Percentiles rank a stretch among this genome's conserved stretches.
These are phyloP conservation scores for Teinopalpus imperialis DNA, from an alignment of 2,888 invertebrate species.

Conservation along the genomic window DNA sequence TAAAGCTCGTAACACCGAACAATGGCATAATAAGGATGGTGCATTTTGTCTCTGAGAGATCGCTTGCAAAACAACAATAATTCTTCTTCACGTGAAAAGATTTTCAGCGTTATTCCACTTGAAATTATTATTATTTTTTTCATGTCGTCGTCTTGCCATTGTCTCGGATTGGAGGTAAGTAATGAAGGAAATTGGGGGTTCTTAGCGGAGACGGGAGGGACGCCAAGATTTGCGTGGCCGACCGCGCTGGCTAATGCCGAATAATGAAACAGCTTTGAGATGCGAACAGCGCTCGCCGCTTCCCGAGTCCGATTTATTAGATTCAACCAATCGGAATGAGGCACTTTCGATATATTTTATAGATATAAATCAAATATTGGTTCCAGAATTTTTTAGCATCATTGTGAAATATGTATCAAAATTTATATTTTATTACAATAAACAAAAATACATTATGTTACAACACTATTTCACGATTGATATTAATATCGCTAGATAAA, in stretches of 20 bases:
- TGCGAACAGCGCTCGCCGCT: conserved; percentile 41
- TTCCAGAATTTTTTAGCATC: no score
- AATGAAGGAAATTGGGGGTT: conserved; percentile 81
- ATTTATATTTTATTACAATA: no score
- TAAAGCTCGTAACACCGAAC: conserved; percentile 80
- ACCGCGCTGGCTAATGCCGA: conserved; percentile 71
- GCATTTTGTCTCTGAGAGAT: conserved; percentile 80
- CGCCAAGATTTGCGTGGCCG: conserved; percentile 76
- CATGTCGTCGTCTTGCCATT: conserved; percentile 79
- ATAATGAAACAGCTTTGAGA: conserved; percentile 78
- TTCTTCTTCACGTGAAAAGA: conserved; percentile 79
- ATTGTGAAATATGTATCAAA: no score
- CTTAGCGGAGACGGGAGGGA: conserved; percentile 63
- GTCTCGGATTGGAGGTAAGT: conserved; percentile 80
- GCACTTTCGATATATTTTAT: conserved; percentile 50
- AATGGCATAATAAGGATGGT: conserved; percentile 80
- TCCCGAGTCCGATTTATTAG: conserved; percentile 71
- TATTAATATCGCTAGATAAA: no score
- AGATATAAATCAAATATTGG: no score
- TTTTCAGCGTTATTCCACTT: conserved; percentile 82
- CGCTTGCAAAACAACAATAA: conserved; percentile 82
- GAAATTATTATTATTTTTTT: conserved; percentile 80
- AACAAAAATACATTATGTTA: no score
- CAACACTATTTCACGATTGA: no score
- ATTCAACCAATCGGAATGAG: conserved; percentile 69